These are phyloP conservation scores for Anticlea derivata DNA, from an alignment of 2,888 invertebrate species.

Conservation along the genomic window DNA sequence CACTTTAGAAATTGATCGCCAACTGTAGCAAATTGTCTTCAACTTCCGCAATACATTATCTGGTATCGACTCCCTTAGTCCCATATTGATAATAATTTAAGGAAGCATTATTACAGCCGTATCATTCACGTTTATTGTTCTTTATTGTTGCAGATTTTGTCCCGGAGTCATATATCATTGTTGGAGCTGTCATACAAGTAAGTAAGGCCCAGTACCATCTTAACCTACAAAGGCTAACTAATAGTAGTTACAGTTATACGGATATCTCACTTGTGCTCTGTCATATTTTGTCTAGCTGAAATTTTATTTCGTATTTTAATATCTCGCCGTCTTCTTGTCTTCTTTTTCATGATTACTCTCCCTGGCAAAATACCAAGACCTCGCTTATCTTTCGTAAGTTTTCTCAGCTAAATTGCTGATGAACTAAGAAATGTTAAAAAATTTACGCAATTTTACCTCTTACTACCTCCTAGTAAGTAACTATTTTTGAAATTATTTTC, in stretches of 20 bases:
- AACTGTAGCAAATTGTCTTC: conserved; percentile 29
- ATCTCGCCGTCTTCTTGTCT: conserved; percentile 65
- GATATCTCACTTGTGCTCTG: conserved; percentile 37
- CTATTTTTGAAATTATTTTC: too few relatives aligned
- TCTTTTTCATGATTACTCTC: conserved; percentile 77
- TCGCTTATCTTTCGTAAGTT: conserved; percentile 74
- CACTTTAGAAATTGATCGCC: conserved; percentile 53
- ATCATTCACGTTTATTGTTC: conserved; percentile 33
- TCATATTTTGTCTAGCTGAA: conserved; percentile 54
- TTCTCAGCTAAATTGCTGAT: conserved; percentile 50
- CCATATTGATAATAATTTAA: conserved; percentile 22
- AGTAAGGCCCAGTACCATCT: conserved; percentile 43
- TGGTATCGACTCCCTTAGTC: conserved; percentile 13
- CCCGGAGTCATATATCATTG: conserved; percentile 79
- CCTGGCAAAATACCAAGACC: conserved; percentile 75
- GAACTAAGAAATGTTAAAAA: conserved; percentile 19
- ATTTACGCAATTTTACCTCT: too few relatives aligned
- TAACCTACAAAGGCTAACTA: conserved; percentile 5
- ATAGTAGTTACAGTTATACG: conserved; percentile 29
- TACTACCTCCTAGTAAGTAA: too few relatives aligned
- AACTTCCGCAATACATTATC: conserved; percentile 28
- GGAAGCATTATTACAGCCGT: conserved; percentile 18
- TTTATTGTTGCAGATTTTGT: conserved; percentile 72
- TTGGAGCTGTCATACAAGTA: conserved; percentile 72
- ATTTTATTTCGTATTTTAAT: conserved; percentile 71